Conservation (phyloP, 2,888 invertebrate genomes). For the Copidosoma aretas region DNA sequence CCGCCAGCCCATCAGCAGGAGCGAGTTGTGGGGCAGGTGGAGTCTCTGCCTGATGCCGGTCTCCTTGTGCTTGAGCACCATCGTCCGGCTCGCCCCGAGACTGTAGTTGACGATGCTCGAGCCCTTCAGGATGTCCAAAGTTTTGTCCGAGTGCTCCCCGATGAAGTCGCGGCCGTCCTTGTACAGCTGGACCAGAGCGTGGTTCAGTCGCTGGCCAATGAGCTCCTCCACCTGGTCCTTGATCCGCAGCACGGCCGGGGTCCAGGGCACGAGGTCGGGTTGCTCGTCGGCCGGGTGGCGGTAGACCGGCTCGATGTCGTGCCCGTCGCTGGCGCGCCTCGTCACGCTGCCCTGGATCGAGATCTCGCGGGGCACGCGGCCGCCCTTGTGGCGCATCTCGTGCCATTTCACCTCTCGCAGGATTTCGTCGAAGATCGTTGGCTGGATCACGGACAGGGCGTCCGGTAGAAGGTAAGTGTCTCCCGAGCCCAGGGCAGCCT, state of each 20-base stretch:
- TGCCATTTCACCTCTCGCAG: background rate
- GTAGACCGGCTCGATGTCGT: background rate
- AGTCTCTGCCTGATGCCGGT: background rate
- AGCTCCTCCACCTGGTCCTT: background rate
- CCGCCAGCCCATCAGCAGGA: background rate
- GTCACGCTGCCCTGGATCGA: background rate
- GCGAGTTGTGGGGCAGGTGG: background rate
- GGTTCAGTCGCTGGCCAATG: background rate
- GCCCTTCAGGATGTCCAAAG: background rate
- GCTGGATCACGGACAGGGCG: background rate
- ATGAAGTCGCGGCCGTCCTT: background rate
- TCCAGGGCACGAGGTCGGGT: background rate
- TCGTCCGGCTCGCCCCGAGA: background rate
- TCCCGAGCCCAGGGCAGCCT: background rate
- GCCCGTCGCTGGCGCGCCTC: background rate
- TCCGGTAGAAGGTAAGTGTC: background rate
- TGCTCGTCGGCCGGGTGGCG: constrained; percentile 1
- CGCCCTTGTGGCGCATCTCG: constrained; percentile 4
- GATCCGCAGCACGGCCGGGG: background rate
- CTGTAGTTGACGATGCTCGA: background rate
- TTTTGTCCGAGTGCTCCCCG: constrained; percentile 2
- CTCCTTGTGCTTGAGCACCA: background rate
- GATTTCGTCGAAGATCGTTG: background rate
- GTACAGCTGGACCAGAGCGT: background rate
- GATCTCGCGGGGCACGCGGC: constrained; percentile 2